Evolutionary conservation across 2,888 invertebrate genomes (phyloP), one percentile per base, ranked within the genome.

Genomic region (Drosophila meridionalis): DNA sequence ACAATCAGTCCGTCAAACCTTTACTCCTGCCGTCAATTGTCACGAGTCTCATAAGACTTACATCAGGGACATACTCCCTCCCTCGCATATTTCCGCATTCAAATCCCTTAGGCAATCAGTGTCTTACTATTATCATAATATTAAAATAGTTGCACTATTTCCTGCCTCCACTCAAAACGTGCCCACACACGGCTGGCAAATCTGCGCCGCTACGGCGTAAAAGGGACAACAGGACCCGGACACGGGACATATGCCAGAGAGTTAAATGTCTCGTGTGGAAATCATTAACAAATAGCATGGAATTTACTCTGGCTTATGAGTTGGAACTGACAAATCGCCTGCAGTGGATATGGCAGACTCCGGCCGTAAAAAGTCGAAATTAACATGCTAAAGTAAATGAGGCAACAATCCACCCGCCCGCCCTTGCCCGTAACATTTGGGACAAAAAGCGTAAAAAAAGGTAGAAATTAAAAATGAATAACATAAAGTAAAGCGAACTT

Each of bases 261-360:
- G 82, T 73, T 89, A 89, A 89, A 92, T 91, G 75, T 92, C 89
- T 87, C 91, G 90, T 89, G 76, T 87, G 80, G 83, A 87, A 90
- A 89, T 92, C 79, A 80, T 78, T 82, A 89, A 91, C 88, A 92
- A 92, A 92, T 92, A 90, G 87, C 80, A 76, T 72, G 76, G 87
- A 90, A 92, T 92, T 91, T 92, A 92, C 85, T 86, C 79, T 91
- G 91, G 89, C 91, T 90, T 91, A 92, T 92, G 92, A 91, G 85
- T 89, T 91, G 91, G 90, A 91, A 90, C 91, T 89, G 84, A 83
- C 87, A 86, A 84, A 85, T 85, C 83, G 87, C 58, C 90, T 86
- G 82, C 83, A 47, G 43, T 8, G 36, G 62, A 61, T 58, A 61
- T 60, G 50, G 34, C 28, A 47, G 55, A 48, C 40, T 45, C 26